Conservation (phyloP, 2,113 vertebrate genomes). For the Thalassoma bifasciatum region DNA sequence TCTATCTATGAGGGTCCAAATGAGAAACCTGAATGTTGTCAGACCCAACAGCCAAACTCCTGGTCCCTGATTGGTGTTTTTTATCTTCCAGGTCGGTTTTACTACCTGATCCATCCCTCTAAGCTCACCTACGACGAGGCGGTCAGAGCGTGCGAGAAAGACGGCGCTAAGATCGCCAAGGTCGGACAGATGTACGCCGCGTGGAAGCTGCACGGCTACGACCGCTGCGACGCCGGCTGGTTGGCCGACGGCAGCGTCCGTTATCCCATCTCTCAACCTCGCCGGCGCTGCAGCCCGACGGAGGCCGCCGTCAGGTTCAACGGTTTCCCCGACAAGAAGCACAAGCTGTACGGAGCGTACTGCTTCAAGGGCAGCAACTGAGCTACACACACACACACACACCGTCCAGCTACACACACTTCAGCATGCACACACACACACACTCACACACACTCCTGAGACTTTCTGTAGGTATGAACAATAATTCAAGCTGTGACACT, state of each 20-base stretch:
- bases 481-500: constrained; percentile 89
- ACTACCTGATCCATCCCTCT: constrained; percentile 93
- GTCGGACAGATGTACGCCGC: constrained; percentile 96
- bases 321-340: constrained; percentile 96
- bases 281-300: constrained; percentile 92
- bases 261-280: constrained; percentile 90
- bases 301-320: constrained; percentile 92
- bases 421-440: background rate
- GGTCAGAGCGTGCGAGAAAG: constrained; percentile 88
- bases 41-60: too few relatives aligned
- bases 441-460: background rate
- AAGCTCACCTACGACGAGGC: constrained; percentile 95
- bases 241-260: constrained; percentile 95
- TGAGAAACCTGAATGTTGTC: too few relatives aligned
- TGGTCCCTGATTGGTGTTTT: background rate
- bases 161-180: constrained; percentile 93
- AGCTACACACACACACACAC: constrained; percentile 57
- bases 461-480: constrained; percentile 13
- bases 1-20: too few relatives aligned
- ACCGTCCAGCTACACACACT: background rate
- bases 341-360: constrained; percentile 97
- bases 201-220: constrained; percentile 94
- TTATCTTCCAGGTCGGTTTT: constrained; percentile 87
- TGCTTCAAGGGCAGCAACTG: constrained; percentile 91
- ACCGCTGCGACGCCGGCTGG: constrained; percentile 97